Evolutionary conservation across 2,888 invertebrate genomes (phyloP).

Genomic region (Caenorhabditis sp.): DNA sequence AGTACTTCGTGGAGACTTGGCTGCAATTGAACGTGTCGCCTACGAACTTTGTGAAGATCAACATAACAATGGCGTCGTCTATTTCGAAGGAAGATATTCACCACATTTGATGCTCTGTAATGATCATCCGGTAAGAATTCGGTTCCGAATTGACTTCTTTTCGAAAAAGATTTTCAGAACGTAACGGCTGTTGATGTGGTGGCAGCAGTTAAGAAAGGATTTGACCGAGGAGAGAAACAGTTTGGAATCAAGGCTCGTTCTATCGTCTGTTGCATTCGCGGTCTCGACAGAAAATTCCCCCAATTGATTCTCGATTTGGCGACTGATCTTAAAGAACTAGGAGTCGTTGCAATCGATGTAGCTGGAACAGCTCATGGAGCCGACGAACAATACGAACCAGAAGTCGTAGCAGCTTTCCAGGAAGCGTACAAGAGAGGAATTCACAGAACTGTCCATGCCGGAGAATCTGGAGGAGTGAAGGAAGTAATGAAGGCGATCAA

Average conservation of each 20-base stretch:
- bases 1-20: slow-evolving; percentile 84
- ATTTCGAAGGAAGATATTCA: slow-evolving; percentile 85
- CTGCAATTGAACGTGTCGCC: slow-evolving; percentile 85
- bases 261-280: slow-evolving; percentile 85
- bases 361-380: slow-evolving; percentile 84
- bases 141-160: not conserved
- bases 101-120: slow-evolving; percentile 67
- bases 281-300: slow-evolving; percentile 83
- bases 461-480: slow-evolving; percentile 83
- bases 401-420: slow-evolving; percentile 76
- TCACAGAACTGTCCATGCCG: slow-evolving; percentile 86
- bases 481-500: slow-evolving; percentile 85
- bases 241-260: slow-evolving; percentile 84
- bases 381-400: slow-evolving; percentile 80
- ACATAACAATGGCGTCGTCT: slow-evolving; percentile 85
- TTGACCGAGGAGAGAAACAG: slow-evolving; percentile 84
- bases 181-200: slow-evolving; percentile 84
- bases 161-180: slow-evolving; percentile 45
- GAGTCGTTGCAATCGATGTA: slow-evolving; percentile 86
- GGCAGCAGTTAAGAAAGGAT: slow-evolving; percentile 84
- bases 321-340: slow-evolving; percentile 80
- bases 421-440: slow-evolving; percentile 85
- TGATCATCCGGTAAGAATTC: slow-evolving; percentile 51
- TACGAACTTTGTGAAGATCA: slow-evolving; percentile 86
- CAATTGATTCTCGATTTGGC: slow-evolving; percentile 76